Evolutionary conservation across 2,888 invertebrate species (phyloP).

Genomic region (Eumacrocentrus americanus): DNA sequence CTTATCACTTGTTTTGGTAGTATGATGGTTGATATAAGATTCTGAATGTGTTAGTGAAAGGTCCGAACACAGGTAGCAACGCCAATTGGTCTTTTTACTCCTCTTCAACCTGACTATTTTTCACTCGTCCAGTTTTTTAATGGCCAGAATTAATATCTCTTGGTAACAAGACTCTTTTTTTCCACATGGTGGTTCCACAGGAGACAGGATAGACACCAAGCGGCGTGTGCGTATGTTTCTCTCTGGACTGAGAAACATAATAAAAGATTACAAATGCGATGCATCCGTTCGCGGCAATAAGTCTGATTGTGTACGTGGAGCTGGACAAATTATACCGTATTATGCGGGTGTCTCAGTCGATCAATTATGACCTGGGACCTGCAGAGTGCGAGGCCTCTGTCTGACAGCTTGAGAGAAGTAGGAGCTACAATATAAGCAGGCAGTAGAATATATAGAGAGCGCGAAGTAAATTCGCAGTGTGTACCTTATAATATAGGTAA

Average conservation of each 20-base stretch:
- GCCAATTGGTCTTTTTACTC: conserved; percentile 41
- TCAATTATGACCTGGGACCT: conserved; percentile 51
- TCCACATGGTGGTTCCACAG: not conserved
- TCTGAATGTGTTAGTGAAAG: no score
- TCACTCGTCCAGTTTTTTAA: conserved; percentile 60
- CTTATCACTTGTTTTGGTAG: no score
- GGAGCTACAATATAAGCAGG: conserved; percentile 7
- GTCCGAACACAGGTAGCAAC: conserved; percentile 57
- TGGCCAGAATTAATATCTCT: conserved; percentile 60
- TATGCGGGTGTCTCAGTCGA: conserved; percentile 58
- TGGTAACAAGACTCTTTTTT: conserved; percentile 61
- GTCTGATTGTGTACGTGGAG: conserved; percentile 58
- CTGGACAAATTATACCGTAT: conserved; percentile 60
- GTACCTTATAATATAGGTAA: not conserved
- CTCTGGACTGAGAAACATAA: conserved; percentile 47
- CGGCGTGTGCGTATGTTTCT: not conserved
- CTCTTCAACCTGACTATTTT: conserved; percentile 55
- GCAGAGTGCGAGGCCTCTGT: no score
- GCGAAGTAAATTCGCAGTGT: not conserved
- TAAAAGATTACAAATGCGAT: conserved; percentile 59
- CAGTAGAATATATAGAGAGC: not conserved
- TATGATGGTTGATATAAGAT: no score
- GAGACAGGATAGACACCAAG: not conserved
- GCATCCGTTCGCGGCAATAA: conserved; percentile 61
- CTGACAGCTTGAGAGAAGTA: no score